A percentile compares a stretch with the other conserved stretches of the same genome.
These are phyloP conservation scores for Liodrosophila aerea DNA, from an alignment of 2,888 invertebrate genomes.

Conservation along the genomic window DNA sequence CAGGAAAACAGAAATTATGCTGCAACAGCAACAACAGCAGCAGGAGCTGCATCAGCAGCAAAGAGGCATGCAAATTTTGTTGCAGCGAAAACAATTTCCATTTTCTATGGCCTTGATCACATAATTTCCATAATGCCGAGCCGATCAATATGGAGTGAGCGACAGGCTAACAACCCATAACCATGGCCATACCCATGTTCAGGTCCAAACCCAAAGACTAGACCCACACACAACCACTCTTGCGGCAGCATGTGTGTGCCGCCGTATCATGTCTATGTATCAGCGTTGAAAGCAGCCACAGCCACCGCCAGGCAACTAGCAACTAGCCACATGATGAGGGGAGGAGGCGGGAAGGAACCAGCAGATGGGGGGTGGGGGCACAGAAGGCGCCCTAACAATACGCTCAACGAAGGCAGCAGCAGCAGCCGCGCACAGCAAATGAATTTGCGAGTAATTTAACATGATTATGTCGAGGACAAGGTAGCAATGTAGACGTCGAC, in stretches of 20 bases:
- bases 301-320: slow-evolving; percentile 36
- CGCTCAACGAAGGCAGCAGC: slow-evolving; percentile 51
- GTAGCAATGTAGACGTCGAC: slow-evolving; percentile 73
- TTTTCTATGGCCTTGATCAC: slow-evolving; percentile 81
- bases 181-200: slow-evolving; percentile 10
- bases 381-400: slow-evolving; percentile 65
- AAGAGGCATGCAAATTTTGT: slow-evolving; percentile 45
- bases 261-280: slow-evolving; percentile 62
- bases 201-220: slow-evolving; percentile 3
- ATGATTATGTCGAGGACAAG: slow-evolving; percentile 80
- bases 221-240: neutral
- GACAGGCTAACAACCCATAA: slow-evolving; percentile 66
- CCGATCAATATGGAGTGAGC: slow-evolving; percentile 77
- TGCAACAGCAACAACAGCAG: slow-evolving; percentile 8
- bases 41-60: slow-evolving; percentile 4
- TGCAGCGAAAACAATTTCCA: slow-evolving; percentile 69
- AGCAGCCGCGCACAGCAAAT: slow-evolving; percentile 74
- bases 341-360: slow-evolving; percentile 28
- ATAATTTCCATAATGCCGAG: slow-evolving; percentile 74
- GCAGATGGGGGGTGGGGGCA: slow-evolving; percentile 2
- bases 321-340: slow-evolving; percentile 16
- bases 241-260: slow-evolving; percentile 18
- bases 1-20: slow-evolving; percentile 51
- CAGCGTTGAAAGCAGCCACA: slow-evolving; percentile 57
- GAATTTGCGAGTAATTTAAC: slow-evolving; percentile 81